Evolutionary conservation across 2,113 vertebrate genomes (phyloP).

Genomic region (Hucho hucho): DNA sequence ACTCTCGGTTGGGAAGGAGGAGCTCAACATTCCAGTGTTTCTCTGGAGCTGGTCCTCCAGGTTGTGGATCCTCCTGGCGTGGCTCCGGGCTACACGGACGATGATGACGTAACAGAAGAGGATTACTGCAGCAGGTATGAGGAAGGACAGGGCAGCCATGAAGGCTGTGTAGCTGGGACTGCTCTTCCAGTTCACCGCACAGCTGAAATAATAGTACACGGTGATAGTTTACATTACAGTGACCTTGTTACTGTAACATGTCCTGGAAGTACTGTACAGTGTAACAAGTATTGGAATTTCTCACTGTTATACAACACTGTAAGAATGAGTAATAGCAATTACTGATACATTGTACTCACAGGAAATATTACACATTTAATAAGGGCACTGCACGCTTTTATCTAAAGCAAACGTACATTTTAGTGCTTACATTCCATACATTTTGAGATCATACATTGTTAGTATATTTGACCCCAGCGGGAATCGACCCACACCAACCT

Average conservation of each 20-base stretch:
- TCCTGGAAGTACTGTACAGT: too few species aligned
- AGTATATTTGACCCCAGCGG: neutral
- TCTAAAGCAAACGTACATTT: too few species aligned
- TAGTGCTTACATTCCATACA: too few species aligned
- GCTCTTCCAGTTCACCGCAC: constrained; percentile 71
- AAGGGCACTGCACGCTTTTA: too few species aligned
- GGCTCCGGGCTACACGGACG: constrained; percentile 73
- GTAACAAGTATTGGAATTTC: too few species aligned
- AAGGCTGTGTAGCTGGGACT: constrained; percentile 74
- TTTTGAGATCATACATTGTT: too few species aligned
- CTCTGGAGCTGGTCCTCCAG: constrained; percentile 75
- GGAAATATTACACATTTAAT: too few species aligned
- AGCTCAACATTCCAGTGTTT: constrained; percentile 35
- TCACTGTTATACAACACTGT: too few species aligned
- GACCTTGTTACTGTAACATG: too few species aligned
- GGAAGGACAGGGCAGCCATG: constrained; percentile 67
- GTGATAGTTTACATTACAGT: too few species aligned
- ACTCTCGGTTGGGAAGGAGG: neutral
- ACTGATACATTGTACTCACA: too few species aligned
- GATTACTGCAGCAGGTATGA: constrained; percentile 73
- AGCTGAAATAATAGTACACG: constrained; percentile 32
- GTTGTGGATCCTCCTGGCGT: constrained; percentile 74
- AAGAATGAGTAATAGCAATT: too few species aligned
- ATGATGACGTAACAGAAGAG: constrained; percentile 80
- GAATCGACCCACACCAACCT: constrained; percentile 20